Percentiles rank a stretch among this genome's conserved stretches.
Conservation (phyloP, 2,113 vertebrate genomes). For the Erpornis zantholeuca region DNA sequence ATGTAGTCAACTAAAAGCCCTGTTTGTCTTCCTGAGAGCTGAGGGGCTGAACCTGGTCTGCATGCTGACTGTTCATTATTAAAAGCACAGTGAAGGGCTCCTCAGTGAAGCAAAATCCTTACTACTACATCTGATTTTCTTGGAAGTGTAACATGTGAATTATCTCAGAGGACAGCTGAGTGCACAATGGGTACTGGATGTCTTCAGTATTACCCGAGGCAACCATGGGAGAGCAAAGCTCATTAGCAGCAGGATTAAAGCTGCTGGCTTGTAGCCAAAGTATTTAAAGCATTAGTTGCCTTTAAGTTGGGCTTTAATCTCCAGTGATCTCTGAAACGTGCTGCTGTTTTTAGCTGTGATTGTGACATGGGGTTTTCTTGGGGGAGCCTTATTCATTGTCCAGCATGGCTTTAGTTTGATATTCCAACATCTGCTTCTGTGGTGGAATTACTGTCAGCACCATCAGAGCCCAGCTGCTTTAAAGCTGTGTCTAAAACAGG, state of each 20-base stretch:
- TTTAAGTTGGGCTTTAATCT: not conserved
- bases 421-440: accelerated
- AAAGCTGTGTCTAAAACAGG: not conserved
- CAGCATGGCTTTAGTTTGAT: not conserved
- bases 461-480: not conserved
- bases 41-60: not conserved
- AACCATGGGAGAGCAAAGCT: not conserved
- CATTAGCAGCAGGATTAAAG: not conserved
- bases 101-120: not conserved
- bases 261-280: not conserved
- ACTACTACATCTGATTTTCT: not conserved
- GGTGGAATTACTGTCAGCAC: not conserved
- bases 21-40: not conserved
- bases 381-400: not conserved
- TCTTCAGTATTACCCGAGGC: not conserved
- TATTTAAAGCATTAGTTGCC: not conserved
- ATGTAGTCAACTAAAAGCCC: not conserved
- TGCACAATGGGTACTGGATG: not conserved
- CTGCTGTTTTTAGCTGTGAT: not conserved
- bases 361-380: not conserved
- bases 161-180: not conserved
- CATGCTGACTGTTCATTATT: not conserved
- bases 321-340: not conserved
- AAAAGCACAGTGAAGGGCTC: not conserved
- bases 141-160: not conserved